phyloP scores from a whole-genome alignment of 1,140 invertebrate species.

The Pararge aegeria region DNA sequence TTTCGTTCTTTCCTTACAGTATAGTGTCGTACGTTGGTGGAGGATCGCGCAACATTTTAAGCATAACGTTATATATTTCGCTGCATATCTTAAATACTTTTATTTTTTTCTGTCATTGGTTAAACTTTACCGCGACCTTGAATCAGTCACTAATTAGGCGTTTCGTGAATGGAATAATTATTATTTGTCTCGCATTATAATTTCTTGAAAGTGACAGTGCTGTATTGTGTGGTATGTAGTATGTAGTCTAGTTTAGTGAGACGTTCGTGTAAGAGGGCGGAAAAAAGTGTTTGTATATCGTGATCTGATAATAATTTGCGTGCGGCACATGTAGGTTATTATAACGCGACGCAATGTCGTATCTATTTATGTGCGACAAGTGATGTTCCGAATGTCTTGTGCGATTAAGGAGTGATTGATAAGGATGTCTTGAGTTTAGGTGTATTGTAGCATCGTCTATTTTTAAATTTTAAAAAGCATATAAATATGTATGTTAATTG shows the following conservation, averaged over 20 bases:
- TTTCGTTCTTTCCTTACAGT: conserved; percentile 13
- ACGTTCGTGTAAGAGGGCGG: not conserved
- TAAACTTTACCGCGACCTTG: not conserved
- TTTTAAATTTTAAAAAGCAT: too few relatives aligned
- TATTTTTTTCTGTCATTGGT: not conserved
- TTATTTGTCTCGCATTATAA: conserved; percentile 1
- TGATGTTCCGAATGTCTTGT: not conserved
- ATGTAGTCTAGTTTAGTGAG: not conserved
- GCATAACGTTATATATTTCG: too few relatives aligned
- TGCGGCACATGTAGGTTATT: not conserved
- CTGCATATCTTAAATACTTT: not conserved
- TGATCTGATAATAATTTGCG: not conserved
- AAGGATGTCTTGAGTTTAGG: too few relatives aligned
- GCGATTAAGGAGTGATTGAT: not conserved
- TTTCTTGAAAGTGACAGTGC: conserved; percentile 1
- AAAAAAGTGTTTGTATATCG: not conserved
- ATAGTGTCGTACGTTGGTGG: not conserved
- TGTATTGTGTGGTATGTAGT: not conserved
- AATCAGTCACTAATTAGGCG: not conserved
- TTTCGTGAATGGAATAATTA: not conserved
- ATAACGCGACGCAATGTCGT: not conserved
- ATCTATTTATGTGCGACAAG: not conserved
- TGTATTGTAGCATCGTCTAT: too few relatives aligned
- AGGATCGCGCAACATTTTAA: not conserved
- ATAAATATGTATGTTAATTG: too few relatives aligned